Evolutionary conservation across 2,888 invertebrate genomes (phyloP).

Genomic region (Pedicia rivosa): DNA sequence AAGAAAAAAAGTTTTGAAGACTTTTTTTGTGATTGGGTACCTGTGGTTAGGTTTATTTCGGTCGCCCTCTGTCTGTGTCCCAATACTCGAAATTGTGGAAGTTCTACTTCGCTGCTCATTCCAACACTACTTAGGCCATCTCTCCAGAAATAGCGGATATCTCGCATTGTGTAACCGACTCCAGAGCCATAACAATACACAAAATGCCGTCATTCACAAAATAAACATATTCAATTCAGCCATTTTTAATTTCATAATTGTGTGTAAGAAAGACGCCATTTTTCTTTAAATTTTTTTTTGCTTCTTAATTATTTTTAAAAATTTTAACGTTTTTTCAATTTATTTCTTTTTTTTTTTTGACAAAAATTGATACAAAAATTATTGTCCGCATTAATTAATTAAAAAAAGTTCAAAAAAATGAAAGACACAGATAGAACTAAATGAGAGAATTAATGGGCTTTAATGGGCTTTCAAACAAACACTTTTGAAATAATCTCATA

Average conservation of each 20-base stretch:
- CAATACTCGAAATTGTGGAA: slow-evolving; percentile 93
- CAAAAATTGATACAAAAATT: neutral
- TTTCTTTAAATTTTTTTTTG: neutral
- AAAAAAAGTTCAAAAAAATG: too few relatives aligned
- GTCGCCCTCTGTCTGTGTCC: slow-evolving; percentile 90
- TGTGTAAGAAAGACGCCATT: neutral
- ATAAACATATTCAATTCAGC: slow-evolving; percentile 10
- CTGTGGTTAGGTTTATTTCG: slow-evolving; percentile 90
- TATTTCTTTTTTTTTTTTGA: slow-evolving; percentile 1
- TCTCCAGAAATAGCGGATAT: slow-evolving; percentile 94
- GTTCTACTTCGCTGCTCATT: slow-evolving; percentile 88
- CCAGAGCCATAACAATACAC: slow-evolving; percentile 22
- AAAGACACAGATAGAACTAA: too few relatives aligned
- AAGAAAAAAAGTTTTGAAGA: too few relatives aligned
- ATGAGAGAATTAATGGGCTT: too few relatives aligned
- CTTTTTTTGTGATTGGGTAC: too few relatives aligned
- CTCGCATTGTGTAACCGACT: slow-evolving; percentile 97
- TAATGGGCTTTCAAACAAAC: too few relatives aligned
- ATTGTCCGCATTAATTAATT: too few relatives aligned
- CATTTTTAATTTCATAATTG: slow-evolving; percentile 7
- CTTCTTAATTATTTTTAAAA: slow-evolving; percentile 1
- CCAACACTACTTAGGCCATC: slow-evolving; percentile 85
- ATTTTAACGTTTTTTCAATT: slow-evolving; percentile 2
- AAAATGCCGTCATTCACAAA: slow-evolving; percentile 24
- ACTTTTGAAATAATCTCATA: too few relatives aligned